Base-by-base conservation (phyloP, 2,888 invertebrate genomes). In the Andrena minutula region DNA sequence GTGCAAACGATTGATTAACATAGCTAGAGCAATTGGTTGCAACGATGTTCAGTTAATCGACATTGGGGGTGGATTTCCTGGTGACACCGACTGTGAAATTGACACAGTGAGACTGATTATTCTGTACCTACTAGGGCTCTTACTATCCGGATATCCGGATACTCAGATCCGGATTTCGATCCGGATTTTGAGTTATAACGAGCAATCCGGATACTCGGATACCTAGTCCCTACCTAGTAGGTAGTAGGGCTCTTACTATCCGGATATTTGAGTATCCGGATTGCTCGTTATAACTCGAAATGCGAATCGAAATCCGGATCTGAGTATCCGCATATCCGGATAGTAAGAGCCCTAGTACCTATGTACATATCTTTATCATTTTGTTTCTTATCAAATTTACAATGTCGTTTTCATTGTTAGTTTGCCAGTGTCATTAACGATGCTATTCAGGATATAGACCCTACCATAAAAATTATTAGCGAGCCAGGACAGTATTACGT, bases 401-500 rank as follows among this genome's bases (percentile, higher is more conserved):
- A 20, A 51, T 20, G 0, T n/a, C 2, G 7, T 51, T 51, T 71
- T 83, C 0, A n/a, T 83, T 49, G 68, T 23, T 56, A 93, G 93
- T 76, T 90, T 23, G 95, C 95, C 5, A 88, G 89, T 30, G 92
- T 94, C 2, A 94, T 96, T 71, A 95, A 95, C 87, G 91, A 93
- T 12, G 94, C 95, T 3, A 90, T 96, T 68, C 94, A 95, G 71
- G 92, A 94, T 75, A 61, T 93, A 0, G 93, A 94, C 82, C 78
- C 89, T n/a, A 86, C 88, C 1, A 91, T 94, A 20, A 81, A 89
- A 75, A 83, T 96, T 60, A 96, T 96, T 84, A 92, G 94, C 49
- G 96, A 96, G 90, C 96, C 96, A 0, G 96, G 96, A 20, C 94
- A 95, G 72, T 96, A 95, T 92, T 96, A 95, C 86, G 96, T 95